Evolutionary conservation across 92 coral and sea anemone genomes (phyloP).

Genomic region (Epizoanthus ramosus): DNA sequence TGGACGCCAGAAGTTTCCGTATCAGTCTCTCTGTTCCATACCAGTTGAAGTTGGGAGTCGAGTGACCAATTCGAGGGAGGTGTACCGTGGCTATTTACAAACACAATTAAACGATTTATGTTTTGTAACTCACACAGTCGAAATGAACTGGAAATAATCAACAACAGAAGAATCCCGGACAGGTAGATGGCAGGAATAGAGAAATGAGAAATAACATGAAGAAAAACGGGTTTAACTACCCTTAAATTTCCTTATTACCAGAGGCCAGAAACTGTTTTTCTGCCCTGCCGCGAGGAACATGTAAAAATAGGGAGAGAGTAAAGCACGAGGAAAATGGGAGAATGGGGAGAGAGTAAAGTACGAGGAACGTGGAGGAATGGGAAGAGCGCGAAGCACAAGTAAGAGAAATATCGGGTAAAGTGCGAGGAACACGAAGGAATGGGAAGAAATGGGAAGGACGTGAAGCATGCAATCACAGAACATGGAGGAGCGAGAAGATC

Average conservation of each 20-base stretch:
- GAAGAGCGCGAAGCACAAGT: neutral
- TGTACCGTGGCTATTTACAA: constrained; percentile 76
- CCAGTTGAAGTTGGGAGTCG: constrained; percentile 95
- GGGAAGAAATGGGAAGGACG: too few species aligned
- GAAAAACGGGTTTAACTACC: neutral
- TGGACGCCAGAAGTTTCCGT: constrained; percentile 79
- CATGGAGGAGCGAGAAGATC: too few species aligned
- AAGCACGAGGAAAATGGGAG: neutral
- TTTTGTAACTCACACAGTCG: neutral
- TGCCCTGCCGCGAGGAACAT: too few species aligned
- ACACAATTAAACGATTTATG: neutral
- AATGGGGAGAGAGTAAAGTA: neutral
- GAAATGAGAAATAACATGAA: neutral
- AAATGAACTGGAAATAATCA: neutral
- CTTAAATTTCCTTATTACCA: too few species aligned
- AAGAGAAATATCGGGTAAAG: too few species aligned
- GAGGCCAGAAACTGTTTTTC: too few species aligned
- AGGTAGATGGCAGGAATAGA: neutral
- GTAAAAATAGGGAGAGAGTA: neutral
- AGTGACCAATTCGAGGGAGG: constrained; percentile 88
- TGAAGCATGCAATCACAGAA: too few species aligned
- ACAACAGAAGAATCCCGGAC: neutral
- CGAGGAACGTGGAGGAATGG: neutral
- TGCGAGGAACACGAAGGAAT: neutral
- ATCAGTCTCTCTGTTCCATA: constrained; percentile 93